Conservation (phyloP, 2,113 vertebrate species). For the Caranx melampygus region DNA sequence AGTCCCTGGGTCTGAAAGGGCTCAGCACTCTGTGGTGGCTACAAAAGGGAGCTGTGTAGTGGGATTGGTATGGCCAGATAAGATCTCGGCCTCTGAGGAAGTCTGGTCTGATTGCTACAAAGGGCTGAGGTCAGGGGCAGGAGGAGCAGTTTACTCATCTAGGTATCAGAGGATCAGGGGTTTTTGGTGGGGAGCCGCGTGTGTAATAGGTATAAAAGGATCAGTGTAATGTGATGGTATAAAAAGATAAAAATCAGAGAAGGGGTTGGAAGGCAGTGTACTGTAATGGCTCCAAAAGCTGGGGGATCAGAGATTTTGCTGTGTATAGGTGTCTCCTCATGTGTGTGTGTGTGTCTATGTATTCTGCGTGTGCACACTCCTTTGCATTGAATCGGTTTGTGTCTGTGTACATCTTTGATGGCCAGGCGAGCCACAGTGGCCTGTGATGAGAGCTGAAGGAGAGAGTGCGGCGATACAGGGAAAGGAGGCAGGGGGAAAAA, state of each 20-base stretch:
- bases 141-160: conserved; percentile 80
- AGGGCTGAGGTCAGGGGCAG: conserved; percentile 84
- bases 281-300: conserved; percentile 79
- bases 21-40: conserved; percentile 70
- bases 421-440: conserved; percentile 48
- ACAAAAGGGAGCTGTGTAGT: conserved; percentile 81
- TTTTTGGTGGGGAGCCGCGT: conserved; percentile 67
- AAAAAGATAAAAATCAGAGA: conserved; percentile 82
- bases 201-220: conserved; percentile 84
- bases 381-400: conserved; percentile 42
- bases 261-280: conserved; percentile 68
- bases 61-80: conserved; percentile 82
- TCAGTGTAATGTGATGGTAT: conserved; percentile 82
- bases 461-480: conserved; percentile 35
- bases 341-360: conserved; percentile 19
- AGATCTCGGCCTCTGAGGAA: conserved; percentile 81
- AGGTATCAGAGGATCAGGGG: conserved; percentile 82
- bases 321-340: conserved; percentile 41
- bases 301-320: conserved; percentile 76
- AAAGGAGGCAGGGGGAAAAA: conserved; percentile 51
- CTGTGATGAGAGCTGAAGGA: conserved; percentile 50
- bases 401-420: conserved; percentile 55
- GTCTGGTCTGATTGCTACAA: conserved; percentile 83
- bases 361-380: conserved; percentile 19
- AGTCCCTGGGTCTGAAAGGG: conserved; percentile 73